Base-by-base conservation (phyloP, 2,888 invertebrate species). In the Phyllotreta striolata region DNA sequence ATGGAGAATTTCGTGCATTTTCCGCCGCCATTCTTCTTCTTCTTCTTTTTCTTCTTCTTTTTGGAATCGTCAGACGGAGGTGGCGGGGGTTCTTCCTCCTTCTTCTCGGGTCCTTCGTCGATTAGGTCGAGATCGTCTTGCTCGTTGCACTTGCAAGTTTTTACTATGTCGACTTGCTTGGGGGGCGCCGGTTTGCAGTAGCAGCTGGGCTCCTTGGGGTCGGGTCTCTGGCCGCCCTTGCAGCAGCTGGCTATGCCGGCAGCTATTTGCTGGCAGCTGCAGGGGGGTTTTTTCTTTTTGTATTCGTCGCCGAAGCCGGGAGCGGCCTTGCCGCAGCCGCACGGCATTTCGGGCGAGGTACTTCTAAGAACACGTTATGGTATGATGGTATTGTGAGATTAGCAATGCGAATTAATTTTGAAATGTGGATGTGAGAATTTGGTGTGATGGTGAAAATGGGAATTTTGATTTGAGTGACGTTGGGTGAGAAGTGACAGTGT, bases 61-160 rank as follows among this genome's bases (percentile, higher is more conserved):
- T 49, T 49, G 34, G n/a, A 10, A 1, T 52, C 10, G 2, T 41
- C 41, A 2, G 37, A 6, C 34, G 51, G 37, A 3, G 41, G 41
- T 6, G 14, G 9, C 9, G 6, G 8, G 34, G 47, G 1, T n/a
- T n/a, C 44, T 10, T 44, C 14, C 10, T 44, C 24, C 24, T 24
- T 24, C 24, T 24, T 24, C 24, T 24, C 24, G 10, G 10, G 24
- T 4, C 24, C 24, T 8, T 49, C 49, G 10, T 10, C 4, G 7
- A 49, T 9, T 7, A 10, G 8, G 12, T 49, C 49, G 12, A 49
- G 49, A 3, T 49, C 49, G 6, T 9, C 49, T 7, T 49, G 8
- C n/a, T 49, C 49, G n/a, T 49, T 37, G 12, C 49, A 49, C 12
- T 35, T 49, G n/a, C 49, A 49, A 1, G 49, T 10, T 49, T 49